Base-by-base conservation (phyloP, 2,888 invertebrate species). In the Hoplodrina blanda region DNA sequence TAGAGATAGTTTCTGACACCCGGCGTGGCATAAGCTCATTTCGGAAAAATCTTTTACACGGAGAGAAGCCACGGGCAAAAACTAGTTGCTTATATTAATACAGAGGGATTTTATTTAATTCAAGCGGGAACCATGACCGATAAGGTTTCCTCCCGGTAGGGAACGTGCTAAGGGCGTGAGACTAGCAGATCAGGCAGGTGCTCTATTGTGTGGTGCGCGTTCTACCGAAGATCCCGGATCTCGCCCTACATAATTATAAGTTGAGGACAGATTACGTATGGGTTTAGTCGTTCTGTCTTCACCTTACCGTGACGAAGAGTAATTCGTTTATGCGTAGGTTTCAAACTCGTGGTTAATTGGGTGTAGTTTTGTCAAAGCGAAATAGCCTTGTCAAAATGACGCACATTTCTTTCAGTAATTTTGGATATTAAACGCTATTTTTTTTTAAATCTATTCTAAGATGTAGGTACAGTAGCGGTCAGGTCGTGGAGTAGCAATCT, bases 221-320 rank as follows among this genome's bases (percentile, higher is more conserved):
- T 72, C 78, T 71, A 72, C 52, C 78, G 72, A 20, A 72, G 72
- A 72, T 71, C 78, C 72, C 30, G 72, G 50, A 55, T 15, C 15
- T 17, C 11, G 15, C 37, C 72, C 72, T 46, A 19, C 71, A 33
- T 72, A 71, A 78, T 57, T 71, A 46, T 53, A 8, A 52, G 11
- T 33, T 37, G 19, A 52, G 46, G 19, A 25, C 56, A 33, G 50
- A 11, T 6, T 44, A 55, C 25, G 19, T 56, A 77, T 52, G 78
- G 44, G 44, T 73, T 72, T 52, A n/a, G n/a, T 52, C 0, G n/a
- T 20, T 37, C 25, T 2, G 25, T n/a, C 37, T 57, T 15, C 33
- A 56, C n/a, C 49, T n/a, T 33, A 0, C 74, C 74, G 49, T 55
- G 65, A 62, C 62, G 71, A 5, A 20, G 30, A 56, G 30, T 20